Evolutionary conservation across 1,140 invertebrate species (phyloP), one percentile per base, ranked within the genome.

Genomic region (Monochamus saltuarius): DNA sequence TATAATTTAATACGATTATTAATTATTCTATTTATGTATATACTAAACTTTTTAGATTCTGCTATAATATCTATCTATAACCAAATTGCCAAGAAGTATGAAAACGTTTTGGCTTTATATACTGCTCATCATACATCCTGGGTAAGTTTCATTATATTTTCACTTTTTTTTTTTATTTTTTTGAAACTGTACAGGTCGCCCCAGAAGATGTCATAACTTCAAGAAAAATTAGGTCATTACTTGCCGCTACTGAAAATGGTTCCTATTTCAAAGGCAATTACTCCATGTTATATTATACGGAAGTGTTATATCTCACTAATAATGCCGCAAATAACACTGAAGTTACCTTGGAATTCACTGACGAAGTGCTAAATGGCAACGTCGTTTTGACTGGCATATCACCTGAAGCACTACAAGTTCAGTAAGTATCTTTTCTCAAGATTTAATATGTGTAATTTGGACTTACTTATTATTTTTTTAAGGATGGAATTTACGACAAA

Each of bases 61-160:
- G 50, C 67, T 39, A 73, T 76, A 59, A 53, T 39, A 34, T 55
- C 59, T 3, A 62, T 75, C 49, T 73, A 67, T 64, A 62, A 65
- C 17, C 59, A 34, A 34, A 51, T 74, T 40, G 19, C 61, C 8
- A 50, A 66, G 38, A 64, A 69, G 9, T 17, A 72, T 58, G 54
- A 67, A 14, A 65, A 74, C 58, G 61, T 75, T 49, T 49, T 77
- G 4, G 71, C 69, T 19, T 14, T 76, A 4, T 74, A 71, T 43
- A 77, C 75, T 13, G 69, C 61, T 3, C 58, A 67, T 50, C 72
- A 74, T 61, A 62, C 72, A 36, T 72, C 73, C 42, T 74, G 74
- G 69, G 67, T 80, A 76, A 76, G 13, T 79, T 34, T 38, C 22
- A 52, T 43, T 59, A 11, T 13, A 42, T 57, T 36, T 69, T 40